These are phyloP conservation scores for Drosophila yakuba DNA, from an alignment of 1,140 invertebrate species.

Conservation along the genomic window DNA sequence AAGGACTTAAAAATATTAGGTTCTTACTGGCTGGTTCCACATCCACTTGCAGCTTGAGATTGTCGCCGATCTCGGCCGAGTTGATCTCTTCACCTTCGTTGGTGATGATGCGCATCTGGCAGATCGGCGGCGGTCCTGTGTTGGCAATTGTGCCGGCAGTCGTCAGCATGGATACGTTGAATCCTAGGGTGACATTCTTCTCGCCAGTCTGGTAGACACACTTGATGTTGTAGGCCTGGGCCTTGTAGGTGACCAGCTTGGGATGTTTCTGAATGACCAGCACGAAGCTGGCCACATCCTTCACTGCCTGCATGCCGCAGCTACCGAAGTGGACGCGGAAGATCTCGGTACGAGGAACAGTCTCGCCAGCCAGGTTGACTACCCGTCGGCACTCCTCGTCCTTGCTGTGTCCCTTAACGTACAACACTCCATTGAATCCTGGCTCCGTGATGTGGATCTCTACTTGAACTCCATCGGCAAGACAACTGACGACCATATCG, in stretches of 20 bases:
- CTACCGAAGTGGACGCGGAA: constrained; percentile 97
- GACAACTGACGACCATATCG: constrained; percentile 94
- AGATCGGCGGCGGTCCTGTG: constrained; percentile 96
- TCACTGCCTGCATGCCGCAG: constrained; percentile 95
- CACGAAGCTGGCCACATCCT: constrained; percentile 96
- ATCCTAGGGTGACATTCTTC: constrained; percentile 96
- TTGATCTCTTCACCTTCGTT: constrained; percentile 94
- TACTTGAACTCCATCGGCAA: constrained; percentile 96
- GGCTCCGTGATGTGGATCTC: constrained; percentile 91
- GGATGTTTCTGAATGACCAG: constrained; percentile 98
- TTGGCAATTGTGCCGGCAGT: constrained; percentile 98
- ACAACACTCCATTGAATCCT: constrained; percentile 95
- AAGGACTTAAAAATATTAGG: constrained; percentile 28
- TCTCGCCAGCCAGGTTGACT: constrained; percentile 89
- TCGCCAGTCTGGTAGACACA: constrained; percentile 97
- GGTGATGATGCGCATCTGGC: constrained; percentile 96
- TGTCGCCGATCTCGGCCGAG: constrained; percentile 96
- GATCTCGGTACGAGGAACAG: constrained; percentile 89
- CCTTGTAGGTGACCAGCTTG: constrained; percentile 96
- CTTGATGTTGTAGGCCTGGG: constrained; percentile 97
- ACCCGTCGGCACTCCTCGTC: constrained; percentile 94
- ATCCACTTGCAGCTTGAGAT: constrained; percentile 95
- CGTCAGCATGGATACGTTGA: constrained; percentile 97
- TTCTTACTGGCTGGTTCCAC: constrained; percentile 95
- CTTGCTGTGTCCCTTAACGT: constrained; percentile 97